Percentiles rank a stretch among this genome's conserved stretches.
phyloP scores from a whole-genome alignment of 2,113 vertebrate genomes.

The Cheirogaleus medius region DNA sequence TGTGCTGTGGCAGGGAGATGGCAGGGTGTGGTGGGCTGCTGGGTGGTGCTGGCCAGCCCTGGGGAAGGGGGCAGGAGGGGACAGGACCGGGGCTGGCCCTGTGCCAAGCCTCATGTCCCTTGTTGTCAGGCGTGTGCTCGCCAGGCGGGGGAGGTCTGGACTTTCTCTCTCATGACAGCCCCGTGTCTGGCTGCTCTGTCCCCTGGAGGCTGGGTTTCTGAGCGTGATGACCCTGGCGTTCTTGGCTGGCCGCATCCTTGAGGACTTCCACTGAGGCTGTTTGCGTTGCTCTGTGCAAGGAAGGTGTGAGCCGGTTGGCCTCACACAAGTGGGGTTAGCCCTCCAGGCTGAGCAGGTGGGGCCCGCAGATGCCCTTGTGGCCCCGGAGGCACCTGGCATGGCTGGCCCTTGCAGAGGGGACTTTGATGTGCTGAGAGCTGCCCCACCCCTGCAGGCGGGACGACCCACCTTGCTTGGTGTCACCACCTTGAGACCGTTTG shows the following conservation, averaged over 20 bases:
- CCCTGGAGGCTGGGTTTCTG: rapidly evolving
- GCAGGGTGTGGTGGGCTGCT: too few species aligned
- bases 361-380: not conserved
- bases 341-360: not conserved
- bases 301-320: not conserved
- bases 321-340: not conserved
- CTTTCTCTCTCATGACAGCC: not conserved
- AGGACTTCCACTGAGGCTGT: not conserved
- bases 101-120: not conserved
- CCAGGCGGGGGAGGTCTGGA: not conserved
- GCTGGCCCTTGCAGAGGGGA: not conserved
- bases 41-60: not conserved
- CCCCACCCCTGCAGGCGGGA: not conserved
- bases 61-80: not conserved
- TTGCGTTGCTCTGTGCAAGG: not conserved
- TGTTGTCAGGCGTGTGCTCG: not conserved
- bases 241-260: not conserved
- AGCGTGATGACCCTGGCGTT: not conserved
- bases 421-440: not conserved
- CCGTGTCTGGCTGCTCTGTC: rapidly evolving
- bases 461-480: not conserved
- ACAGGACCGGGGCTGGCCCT: too few species aligned
- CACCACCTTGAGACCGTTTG: not conserved
- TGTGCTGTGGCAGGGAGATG: not conserved
- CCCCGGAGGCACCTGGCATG: not conserved